Conservation (phyloP, 2,113 vertebrate genomes). For the Verasper variegatus region DNA sequence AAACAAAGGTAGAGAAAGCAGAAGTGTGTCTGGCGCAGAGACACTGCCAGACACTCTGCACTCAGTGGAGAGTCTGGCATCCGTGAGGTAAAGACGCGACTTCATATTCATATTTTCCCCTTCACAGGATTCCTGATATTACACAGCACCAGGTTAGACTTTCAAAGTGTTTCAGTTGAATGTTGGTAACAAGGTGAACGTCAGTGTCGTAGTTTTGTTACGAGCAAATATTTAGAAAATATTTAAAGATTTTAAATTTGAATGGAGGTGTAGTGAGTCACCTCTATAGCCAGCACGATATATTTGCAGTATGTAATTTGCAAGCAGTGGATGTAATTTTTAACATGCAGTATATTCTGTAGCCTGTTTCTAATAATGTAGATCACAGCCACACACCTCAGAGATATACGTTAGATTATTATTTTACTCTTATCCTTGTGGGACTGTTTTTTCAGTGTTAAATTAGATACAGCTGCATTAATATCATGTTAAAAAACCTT, state of each 20-base stretch:
- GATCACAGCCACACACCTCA: background rate
- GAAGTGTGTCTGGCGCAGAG: slow-evolving; percentile 69
- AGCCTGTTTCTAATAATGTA: background rate
- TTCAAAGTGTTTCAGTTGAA: background rate
- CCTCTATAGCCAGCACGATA: background rate
- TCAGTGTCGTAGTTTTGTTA: background rate
- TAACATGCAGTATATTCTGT: background rate
- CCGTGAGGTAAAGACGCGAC: slow-evolving; percentile 54
- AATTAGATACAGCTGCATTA: no score
- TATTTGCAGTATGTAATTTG: background rate
- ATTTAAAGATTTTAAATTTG: background rate
- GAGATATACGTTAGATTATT: background rate
- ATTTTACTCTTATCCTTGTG: no score
- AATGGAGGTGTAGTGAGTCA: background rate
- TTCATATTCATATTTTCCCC: slow-evolving; percentile 10
- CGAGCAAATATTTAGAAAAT: background rate
- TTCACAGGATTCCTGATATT: background rate
- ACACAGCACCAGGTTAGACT: background rate
- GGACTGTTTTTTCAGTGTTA: no score
- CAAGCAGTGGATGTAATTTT: background rate
- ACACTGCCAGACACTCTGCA: slow-evolving; percentile 19
- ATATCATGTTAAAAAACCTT: no score
- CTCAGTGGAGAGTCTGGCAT: background rate
- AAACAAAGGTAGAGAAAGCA: slow-evolving; percentile 67
- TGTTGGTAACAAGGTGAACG: background rate